These are phyloP conservation scores for Pseudoips prasinana DNA, from an alignment of 2,888 invertebrate genomes.

Conservation along the genomic window DNA sequence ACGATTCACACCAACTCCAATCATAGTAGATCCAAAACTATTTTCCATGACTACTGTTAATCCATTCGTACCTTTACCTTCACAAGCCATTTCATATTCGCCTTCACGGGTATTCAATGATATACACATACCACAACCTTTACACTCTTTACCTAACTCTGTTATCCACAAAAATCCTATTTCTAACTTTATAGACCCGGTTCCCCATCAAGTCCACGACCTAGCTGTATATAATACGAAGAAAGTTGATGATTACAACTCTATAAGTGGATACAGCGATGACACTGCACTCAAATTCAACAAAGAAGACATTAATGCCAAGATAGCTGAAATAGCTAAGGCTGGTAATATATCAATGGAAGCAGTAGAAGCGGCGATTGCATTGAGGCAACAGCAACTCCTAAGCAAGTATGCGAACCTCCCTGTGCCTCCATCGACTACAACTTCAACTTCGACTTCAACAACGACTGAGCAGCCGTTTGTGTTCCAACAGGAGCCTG, in stretches of 20 bases:
- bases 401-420: slow-evolving; percentile 81
- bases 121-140: slow-evolving; percentile 47
- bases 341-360: slow-evolving; percentile 91
- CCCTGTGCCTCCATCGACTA: slow-evolving; percentile 69
- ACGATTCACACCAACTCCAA: slow-evolving; percentile 61
- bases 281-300: slow-evolving; percentile 65
- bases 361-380: slow-evolving; percentile 88
- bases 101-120: slow-evolving; percentile 64
- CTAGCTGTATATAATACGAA: slow-evolving; percentile 69
- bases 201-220: slow-evolving; percentile 71
- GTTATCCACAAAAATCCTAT: slow-evolving; percentile 61
- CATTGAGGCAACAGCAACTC: slow-evolving; percentile 86
- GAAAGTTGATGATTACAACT: slow-evolving; percentile 74
- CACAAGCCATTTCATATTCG: slow-evolving; percentile 62
- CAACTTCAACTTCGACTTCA: slow-evolving; percentile 71
- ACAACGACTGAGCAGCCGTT: slow-evolving; percentile 51
- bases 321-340: slow-evolving; percentile 81
- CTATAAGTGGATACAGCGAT: slow-evolving; percentile 72
- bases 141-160: slow-evolving; percentile 49
- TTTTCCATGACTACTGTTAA: slow-evolving; percentile 73
- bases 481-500: slow-evolving; percentile 59
- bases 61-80: slow-evolving; percentile 75
- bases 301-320: slow-evolving; percentile 71
- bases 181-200: slow-evolving; percentile 78
- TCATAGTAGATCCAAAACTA: slow-evolving; percentile 60